Evolutionary conservation across 1,140 invertebrate genomes (phyloP).

Genomic region (Drosophila auraria): DNA sequence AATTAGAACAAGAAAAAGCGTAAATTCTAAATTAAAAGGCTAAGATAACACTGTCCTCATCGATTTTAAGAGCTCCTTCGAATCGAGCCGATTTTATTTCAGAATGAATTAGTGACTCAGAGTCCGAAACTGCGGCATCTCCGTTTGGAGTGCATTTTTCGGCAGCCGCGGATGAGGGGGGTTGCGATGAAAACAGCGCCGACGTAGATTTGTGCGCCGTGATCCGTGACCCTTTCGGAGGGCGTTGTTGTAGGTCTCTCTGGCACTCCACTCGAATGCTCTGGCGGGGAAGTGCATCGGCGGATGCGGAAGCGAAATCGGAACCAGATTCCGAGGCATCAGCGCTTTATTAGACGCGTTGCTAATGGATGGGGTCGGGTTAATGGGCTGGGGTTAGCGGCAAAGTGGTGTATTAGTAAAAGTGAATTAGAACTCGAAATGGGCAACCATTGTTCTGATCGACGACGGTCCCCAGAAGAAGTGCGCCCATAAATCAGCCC

Average conservation of each 20-base stretch:
- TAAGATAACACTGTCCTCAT: neutral
- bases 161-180: neutral
- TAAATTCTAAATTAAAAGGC: neutral
- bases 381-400: conserved; percentile 51
- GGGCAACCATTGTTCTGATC: conserved; percentile 43
- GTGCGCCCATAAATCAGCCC: conserved; percentile 24
- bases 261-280: conserved; percentile 15
- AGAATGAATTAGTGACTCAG: neutral
- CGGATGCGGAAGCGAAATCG: conserved; percentile 1
- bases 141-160: conserved; percentile 39
- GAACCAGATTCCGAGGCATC: conserved; percentile 23
- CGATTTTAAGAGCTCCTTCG: neutral
- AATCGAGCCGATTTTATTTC: neutral
- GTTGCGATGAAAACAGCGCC: neutral
- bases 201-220: conserved; percentile 35
- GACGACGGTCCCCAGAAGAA: conserved; percentile 14
- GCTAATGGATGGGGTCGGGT: conserved; percentile 61
- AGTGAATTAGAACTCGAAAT: conserved; percentile 45
- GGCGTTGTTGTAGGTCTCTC: conserved; percentile 33
- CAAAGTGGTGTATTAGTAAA: conserved; percentile 52
- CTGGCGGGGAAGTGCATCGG: conserved; percentile 29
- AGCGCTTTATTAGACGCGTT: conserved; percentile 51
- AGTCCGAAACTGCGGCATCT: conserved; percentile 2
- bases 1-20: too few species aligned
- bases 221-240: conserved; percentile 36